A percentile compares a stretch with the other conserved stretches of the same genome.
Evolutionary conservation across 2,113 vertebrate species (phyloP).

Genomic region (Pomatorhinus ruficollis): DNA sequence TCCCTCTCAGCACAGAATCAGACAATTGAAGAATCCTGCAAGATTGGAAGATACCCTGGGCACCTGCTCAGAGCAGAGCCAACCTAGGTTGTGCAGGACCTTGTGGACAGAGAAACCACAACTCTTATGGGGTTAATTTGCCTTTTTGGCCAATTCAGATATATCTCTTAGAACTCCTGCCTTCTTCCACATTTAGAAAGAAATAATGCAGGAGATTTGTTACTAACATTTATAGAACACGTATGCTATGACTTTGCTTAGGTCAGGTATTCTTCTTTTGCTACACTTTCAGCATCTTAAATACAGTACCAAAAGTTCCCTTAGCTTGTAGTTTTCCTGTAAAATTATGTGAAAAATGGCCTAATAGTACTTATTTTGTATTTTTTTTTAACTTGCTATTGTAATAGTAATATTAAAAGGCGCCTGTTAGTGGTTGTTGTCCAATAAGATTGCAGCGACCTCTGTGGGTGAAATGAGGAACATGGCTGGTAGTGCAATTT

Average conservation of each 20-base stretch:
- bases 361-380: not conserved
- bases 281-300: not conserved
- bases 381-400: not conserved
- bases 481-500: not conserved
- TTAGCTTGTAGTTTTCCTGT: not conserved
- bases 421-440: not conserved
- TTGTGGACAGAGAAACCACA: not conserved
- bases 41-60: not conserved
- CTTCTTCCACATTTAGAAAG: not conserved
- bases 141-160: not conserved
- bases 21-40: not conserved
- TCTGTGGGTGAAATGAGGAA: slow-evolving; percentile 39
- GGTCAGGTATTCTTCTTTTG: not conserved
- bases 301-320: not conserved
- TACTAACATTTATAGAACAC: not conserved
- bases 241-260: not conserved
- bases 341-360: not conserved
- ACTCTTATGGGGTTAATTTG: not conserved
- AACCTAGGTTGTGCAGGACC: not conserved
- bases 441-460: slow-evolving; percentile 4
- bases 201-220: not conserved
- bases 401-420: not conserved
- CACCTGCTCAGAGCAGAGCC: not conserved
- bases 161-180: not conserved
- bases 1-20: not conserved